A percentile compares a stretch with the other conserved stretches of the same genome.
Conservation (phyloP, 2,113 vertebrate species). For the Ciconia boyciana region DNA sequence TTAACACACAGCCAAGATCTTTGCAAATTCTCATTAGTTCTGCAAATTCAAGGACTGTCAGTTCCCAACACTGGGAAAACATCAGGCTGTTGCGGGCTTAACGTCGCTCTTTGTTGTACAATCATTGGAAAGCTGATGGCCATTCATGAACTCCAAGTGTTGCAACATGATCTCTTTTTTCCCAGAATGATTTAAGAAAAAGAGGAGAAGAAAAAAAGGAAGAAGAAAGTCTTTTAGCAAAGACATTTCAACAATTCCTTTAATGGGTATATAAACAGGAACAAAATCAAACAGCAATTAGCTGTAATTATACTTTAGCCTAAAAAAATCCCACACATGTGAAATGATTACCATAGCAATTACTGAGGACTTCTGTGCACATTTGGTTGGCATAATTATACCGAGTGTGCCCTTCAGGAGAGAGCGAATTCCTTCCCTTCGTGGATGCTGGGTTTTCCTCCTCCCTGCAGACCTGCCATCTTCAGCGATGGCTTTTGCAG, state of each 20-base stretch:
- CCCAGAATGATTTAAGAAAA: not conserved
- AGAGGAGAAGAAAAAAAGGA: not conserved
- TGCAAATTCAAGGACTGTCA: not conserved
- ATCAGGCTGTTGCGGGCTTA: not conserved
- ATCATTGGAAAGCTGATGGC: not conserved
- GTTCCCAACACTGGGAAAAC: not conserved
- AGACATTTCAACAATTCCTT: not conserved
- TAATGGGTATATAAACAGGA: not conserved
- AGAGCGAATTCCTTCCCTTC: not conserved
- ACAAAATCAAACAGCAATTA: slow-evolving; percentile 31
- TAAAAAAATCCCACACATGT: not conserved
- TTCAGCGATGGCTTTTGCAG: not conserved
- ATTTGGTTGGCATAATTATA: not conserved
- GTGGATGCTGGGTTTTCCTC: not conserved
- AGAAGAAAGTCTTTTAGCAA: not conserved
- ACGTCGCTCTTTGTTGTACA: not conserved
- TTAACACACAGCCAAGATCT: not conserved
- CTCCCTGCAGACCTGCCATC: not conserved
- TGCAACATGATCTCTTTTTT: not conserved
- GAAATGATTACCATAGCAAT: not conserved
- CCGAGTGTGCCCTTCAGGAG: not conserved
- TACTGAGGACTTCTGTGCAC: not conserved
- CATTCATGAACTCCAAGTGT: not conserved
- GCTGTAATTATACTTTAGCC: slow-evolving; percentile 19
- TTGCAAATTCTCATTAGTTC: not conserved